phyloP scores from a whole-genome alignment of 2,113 vertebrate genomes.

The Tamias sibiricus region DNA sequence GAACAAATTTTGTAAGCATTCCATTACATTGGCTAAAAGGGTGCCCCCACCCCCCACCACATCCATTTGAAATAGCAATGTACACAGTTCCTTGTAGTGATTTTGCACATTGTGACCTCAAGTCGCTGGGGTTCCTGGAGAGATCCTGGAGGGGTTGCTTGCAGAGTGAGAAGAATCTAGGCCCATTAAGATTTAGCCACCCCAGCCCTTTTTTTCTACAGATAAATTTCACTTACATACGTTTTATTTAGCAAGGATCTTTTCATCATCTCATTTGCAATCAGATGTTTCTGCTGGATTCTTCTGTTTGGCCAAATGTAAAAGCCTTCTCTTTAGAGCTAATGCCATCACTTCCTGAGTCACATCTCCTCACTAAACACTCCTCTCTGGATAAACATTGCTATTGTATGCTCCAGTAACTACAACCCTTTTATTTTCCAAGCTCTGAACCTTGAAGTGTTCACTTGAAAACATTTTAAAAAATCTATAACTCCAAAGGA shows the following conservation, averaged over 20 bases:
- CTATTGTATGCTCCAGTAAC: slow-evolving; percentile 27
- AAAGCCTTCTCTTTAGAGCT: background rate
- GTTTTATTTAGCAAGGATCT: background rate
- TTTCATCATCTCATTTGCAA: slow-evolving; percentile 5
- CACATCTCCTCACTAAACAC: background rate
- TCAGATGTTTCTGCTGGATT: background rate
- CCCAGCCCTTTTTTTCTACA: background rate
- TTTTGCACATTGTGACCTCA: background rate
- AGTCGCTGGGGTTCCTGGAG: background rate
- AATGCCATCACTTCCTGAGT: background rate
- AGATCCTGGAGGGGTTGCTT: background rate
- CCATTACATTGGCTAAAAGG: background rate
- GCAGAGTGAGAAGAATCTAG: background rate
- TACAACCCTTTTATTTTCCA: background rate
- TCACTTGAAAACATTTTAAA: slow-evolving; percentile 41
- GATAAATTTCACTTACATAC: background rate
- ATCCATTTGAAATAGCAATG: background rate
- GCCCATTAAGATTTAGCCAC: background rate
- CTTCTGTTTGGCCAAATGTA: background rate
- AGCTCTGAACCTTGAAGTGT: background rate
- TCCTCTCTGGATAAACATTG: slow-evolving; percentile 8
- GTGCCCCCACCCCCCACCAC: too few species aligned
- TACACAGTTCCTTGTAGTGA: background rate
- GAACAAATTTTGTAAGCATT: background rate
- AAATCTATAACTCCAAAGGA: background rate